A percentile compares a stretch with the other conserved stretches of the same genome.
These are phyloP conservation scores for Oreocharis arfaki DNA, from an alignment of 2,113 vertebrate species.

Conservation along the genomic window DNA sequence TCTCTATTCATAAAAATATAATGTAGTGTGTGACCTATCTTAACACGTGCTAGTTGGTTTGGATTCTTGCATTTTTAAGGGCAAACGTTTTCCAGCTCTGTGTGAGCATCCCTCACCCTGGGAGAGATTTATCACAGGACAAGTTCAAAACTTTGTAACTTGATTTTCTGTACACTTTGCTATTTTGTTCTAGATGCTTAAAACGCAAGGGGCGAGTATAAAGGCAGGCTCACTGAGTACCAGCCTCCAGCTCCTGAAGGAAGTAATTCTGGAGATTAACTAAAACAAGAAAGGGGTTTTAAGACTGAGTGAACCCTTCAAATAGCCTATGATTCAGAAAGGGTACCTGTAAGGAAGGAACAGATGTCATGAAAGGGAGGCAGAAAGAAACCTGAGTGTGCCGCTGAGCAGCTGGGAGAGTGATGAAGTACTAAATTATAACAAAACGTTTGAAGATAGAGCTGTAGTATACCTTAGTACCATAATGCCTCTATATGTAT, in stretches of 20 bases:
- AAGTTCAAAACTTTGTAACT: not conserved
- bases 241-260: not conserved
- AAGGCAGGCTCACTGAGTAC: not conserved
- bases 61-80: not conserved
- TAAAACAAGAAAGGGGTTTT: not conserved
- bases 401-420: not conserved
- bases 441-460: not conserved
- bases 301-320: not conserved
- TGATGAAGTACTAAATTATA: conserved; percentile 8
- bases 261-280: not conserved
- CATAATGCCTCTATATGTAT: conserved; percentile 14
- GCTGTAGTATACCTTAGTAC: not conserved
- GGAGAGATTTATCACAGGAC: not conserved
- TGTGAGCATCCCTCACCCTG: not conserved
- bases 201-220: not conserved
- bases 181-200: not conserved
- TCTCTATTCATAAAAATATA: not conserved
- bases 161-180: not conserved
- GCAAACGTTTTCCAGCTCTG: not conserved
- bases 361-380: not conserved
- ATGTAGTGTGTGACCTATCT: not conserved
- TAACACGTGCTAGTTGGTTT: not conserved
- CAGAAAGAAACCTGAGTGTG: not conserved
- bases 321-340: not conserved
- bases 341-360: not conserved